Conservation (phyloP, 2,113 vertebrate genomes). For the Prolemur simus region DNA sequence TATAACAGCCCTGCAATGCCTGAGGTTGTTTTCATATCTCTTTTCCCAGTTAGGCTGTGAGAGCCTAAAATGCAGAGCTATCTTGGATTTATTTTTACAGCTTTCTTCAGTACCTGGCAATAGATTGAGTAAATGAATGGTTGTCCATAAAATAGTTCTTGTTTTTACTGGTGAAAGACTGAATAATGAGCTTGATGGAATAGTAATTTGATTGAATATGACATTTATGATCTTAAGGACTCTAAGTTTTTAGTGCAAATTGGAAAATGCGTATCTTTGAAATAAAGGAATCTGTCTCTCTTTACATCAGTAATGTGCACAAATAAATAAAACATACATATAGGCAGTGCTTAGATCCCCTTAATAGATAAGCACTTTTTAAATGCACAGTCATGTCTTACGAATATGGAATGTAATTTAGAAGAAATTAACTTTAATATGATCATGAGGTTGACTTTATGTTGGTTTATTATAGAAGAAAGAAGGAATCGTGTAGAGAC, state of each 20-base stretch:
- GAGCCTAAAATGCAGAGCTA: neutral
- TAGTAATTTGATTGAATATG: slow-evolving; percentile 40
- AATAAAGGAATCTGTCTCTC: slow-evolving; percentile 36
- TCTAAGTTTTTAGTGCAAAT: slow-evolving; percentile 44
- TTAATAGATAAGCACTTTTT: slow-evolving; percentile 9
- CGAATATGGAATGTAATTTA: slow-evolving; percentile 33
- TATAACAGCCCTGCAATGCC: neutral
- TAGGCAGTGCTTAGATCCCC: neutral
- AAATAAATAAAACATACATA: slow-evolving; percentile 7
- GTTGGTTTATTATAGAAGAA: slow-evolving; percentile 24
- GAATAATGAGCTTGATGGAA: slow-evolving; percentile 49
- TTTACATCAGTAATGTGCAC: neutral
- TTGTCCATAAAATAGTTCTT: slow-evolving; percentile 44
- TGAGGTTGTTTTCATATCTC: neutral
- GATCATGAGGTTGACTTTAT: slow-evolving; percentile 58
- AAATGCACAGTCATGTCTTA: slow-evolving; percentile 59
- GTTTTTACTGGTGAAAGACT: slow-evolving; percentile 26
- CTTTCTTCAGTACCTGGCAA: neutral
- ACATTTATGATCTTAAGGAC: slow-evolving; percentile 37
- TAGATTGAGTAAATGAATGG: slow-evolving; percentile 16
- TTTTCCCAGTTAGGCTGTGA: neutral
- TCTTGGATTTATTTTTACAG: neutral
- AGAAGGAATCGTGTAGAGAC: neutral
- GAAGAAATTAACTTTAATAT: slow-evolving; percentile 62
- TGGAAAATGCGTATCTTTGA: slow-evolving; percentile 28